phyloP scores from a whole-genome alignment of 2,113 vertebrate species.

The Echinops telfairi region DNA sequence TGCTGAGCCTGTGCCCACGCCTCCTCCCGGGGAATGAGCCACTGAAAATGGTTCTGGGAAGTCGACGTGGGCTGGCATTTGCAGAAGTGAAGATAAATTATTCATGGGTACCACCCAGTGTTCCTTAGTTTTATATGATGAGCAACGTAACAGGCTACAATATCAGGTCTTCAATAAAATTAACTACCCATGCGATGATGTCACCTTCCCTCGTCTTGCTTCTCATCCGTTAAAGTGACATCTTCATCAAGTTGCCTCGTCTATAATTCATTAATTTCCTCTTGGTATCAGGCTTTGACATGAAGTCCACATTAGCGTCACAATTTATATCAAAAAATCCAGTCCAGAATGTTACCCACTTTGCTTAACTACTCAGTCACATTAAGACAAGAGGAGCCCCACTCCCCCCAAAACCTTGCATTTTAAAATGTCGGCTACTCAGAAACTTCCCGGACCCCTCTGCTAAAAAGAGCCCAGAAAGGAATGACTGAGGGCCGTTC shows the following conservation, averaged over 20 bases:
- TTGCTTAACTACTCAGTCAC: slow-evolving; percentile 62
- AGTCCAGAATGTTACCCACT: slow-evolving; percentile 60
- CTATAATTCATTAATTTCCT: slow-evolving; percentile 74
- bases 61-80: background rate
- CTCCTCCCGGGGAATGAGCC: slow-evolving; percentile 62
- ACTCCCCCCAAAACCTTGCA: slow-evolving; percentile 27
- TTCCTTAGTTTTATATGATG: slow-evolving; percentile 65
- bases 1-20: slow-evolving; percentile 1
- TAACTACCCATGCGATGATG: slow-evolving; percentile 72
- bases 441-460: background rate
- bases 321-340: slow-evolving; percentile 41
- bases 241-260: slow-evolving; percentile 65
- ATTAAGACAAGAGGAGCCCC: slow-evolving; percentile 27
- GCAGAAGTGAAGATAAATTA: slow-evolving; percentile 86
- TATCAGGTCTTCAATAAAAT: slow-evolving; percentile 83
- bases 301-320: slow-evolving; percentile 46
- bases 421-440: slow-evolving; percentile 15
- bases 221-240: slow-evolving; percentile 71
- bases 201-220: slow-evolving; percentile 61
- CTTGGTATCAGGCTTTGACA: slow-evolving; percentile 68
- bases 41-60: background rate
- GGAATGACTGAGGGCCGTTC: background rate
- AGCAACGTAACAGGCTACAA: slow-evolving; percentile 70
- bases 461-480: background rate
- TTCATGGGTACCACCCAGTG: slow-evolving; percentile 70